phyloP scores from a whole-genome alignment of 64 coral and sea anemone species.

The Hydrozoanthus tunicans region DNA sequence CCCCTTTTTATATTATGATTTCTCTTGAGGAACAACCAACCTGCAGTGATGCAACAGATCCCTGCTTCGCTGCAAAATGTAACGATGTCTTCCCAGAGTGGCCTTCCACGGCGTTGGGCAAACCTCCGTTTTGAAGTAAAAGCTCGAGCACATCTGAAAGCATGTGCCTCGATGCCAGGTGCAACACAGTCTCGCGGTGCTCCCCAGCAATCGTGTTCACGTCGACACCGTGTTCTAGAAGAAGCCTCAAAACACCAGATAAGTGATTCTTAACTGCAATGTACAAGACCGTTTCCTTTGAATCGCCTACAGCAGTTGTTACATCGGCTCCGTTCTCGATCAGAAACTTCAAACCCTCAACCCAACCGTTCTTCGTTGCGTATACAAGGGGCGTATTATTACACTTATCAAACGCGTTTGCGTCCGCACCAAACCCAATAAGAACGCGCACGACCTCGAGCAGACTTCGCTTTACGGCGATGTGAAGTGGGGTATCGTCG shows the following conservation, averaged over 20 bases:
- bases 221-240: conserved; percentile 27
- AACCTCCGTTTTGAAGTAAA: conserved; percentile 20
- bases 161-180: conserved; percentile 39
- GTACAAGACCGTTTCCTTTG: conserved; percentile 52
- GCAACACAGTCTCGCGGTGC: conserved; percentile 40
- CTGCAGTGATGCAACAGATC: conserved; percentile 49
- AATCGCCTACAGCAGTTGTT: conserved; percentile 29
- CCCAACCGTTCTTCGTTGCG: conserved; percentile 51
- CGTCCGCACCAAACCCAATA: conserved; percentile 12
- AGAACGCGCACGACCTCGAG: conserved; percentile 43
- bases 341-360: conserved; percentile 40
- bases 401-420: conserved; percentile 24
- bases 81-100: conserved; percentile 47
- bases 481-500: conserved; percentile 27
- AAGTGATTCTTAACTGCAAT: conserved; percentile 51
- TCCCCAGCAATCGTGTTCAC: conserved; percentile 43
- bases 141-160: conserved; percentile 45
- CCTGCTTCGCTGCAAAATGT: conserved; percentile 43
- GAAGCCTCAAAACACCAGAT: conserved; percentile 39
- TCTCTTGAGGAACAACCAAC: background rate
- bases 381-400: conserved; percentile 40
- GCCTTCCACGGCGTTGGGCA: conserved; percentile 33
- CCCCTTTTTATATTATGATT: background rate
- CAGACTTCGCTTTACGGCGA: conserved; percentile 44
- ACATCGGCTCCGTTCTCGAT: conserved; percentile 39